A percentile compares a stretch with the other conserved stretches of the same genome.
Evolutionary conservation across 2,888 invertebrate genomes (phyloP).

Genomic region (Cremastinae sp.): DNA sequence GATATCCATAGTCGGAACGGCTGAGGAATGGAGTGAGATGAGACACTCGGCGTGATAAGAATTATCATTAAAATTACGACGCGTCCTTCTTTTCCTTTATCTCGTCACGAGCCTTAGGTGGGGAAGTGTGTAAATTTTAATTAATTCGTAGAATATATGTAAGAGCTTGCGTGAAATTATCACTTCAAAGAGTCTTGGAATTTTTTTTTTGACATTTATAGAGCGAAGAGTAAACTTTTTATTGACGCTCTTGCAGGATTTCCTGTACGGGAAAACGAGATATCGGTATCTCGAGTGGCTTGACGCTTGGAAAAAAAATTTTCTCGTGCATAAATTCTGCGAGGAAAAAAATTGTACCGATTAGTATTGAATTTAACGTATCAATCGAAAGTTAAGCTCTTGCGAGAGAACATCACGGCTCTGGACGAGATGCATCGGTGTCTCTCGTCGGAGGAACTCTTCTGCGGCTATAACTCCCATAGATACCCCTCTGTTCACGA

Average conservation of each 20-base stretch:
- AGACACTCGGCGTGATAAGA: constrained; percentile 13
- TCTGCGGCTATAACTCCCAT: constrained; percentile 65
- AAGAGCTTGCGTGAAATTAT: constrained; percentile 1
- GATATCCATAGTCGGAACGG: constrained; percentile 14
- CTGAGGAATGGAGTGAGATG: constrained; percentile 11
- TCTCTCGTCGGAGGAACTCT: constrained; percentile 14
- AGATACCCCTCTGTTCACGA: constrained; percentile 60
- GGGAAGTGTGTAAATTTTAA: constrained; percentile 40
- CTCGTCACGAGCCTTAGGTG: constrained; percentile 38
- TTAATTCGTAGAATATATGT: constrained; percentile 39
- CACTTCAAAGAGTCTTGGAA: constrained; percentile 12
- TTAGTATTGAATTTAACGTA: neutral
- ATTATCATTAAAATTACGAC: constrained; percentile 5
- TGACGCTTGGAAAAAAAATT: too few relatives aligned
- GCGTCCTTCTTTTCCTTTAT: constrained; percentile 22
- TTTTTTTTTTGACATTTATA: neutral
- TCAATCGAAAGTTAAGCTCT: constrained; percentile 29
- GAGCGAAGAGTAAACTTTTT: too few relatives aligned
- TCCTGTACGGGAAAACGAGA: too few relatives aligned
- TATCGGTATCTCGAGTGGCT: too few relatives aligned
- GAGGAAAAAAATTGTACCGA: neutral
- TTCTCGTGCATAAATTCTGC: neutral
- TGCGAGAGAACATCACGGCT: constrained; percentile 11
- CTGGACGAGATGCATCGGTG: constrained; percentile 17
- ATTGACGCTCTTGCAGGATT: neutral